Evolutionary conservation across 1,140 invertebrate genomes (phyloP), one percentile per base, ranked within the genome.

Genomic region (Papilio helenus): DNA sequence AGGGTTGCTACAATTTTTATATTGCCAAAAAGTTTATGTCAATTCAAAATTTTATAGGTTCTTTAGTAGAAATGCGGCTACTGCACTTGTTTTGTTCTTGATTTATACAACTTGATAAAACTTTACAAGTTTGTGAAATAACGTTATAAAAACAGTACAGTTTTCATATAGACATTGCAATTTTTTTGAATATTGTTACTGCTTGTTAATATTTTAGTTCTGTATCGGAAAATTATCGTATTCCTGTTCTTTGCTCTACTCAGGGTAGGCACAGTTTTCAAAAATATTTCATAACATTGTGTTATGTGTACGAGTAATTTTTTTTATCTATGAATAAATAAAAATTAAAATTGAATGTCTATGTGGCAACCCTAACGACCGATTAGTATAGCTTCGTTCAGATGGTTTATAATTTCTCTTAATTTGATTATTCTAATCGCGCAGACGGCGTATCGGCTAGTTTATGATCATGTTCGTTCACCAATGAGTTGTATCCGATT

Each of bases 401-500:
- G 39, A 61, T 77, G 55, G 55, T 18, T 55, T 77, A 77, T 77
- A 65, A 77, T 77, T 77, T 77, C 76, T 77, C 58, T 77, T 77
- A 77, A 77, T 77, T 61, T 77, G 76, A 77, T 77, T 77, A 77
- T 77, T 77, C 76, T 77, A 77, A 77, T 77, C 76, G 18, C 14
- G 14, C 16, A 42, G 76, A 44, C 39, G 55, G 55, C 51, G 76
- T 55, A 65, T 61, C 73, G 76, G 9, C 55, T 77, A 65, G 76
- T 77, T 77, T 77, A 77, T 61, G 55, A 2, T 77, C 51, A 77
- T 77, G 76, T 65, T 77, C 39, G 76, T 29, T 77, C 29, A 42
- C 58, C 55, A 65, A 77, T 77, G 76, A 65, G 76, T 42, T 77
- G 58, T 77, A 23, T 65, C 61, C 76, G 55, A 77, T 65, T 77